Evolutionary conservation across 2,113 vertebrate genomes (phyloP), one percentile per base, ranked within the genome.

Genomic region (Nothocercus julius): DNA sequence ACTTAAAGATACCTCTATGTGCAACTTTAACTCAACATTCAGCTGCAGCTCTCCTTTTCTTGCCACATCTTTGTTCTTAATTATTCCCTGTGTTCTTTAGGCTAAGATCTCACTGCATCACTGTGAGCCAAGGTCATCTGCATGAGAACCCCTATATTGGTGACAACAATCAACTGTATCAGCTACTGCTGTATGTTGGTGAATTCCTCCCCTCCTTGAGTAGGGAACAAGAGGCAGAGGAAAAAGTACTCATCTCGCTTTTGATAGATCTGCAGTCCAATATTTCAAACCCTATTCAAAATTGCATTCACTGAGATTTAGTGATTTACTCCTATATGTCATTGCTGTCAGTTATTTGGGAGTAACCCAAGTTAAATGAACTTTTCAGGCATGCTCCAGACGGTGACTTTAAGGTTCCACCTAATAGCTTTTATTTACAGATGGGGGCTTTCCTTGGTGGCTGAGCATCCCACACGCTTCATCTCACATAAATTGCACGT

Each of bases 361-460:
- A 11, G 49, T 32, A 77, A 77, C 5, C 11, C 56, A 70, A 82
- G 70, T 16, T 15, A 69, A 8, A 89, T 4, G 0, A 85, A 22
- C 11, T 32, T 69, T 64, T n/a, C 3, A 7, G 17, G 15, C 9
- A 32, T 53, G 1, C 2, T 24, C n/a, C 30, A 49, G 72, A 72
- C 8, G 2, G 5, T 2, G 21, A 16, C 12, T 7, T 61, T 58
- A 61, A 27, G 34, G 9, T 22, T 18, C 5, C 9, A 8, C 2
- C 74, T 72, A 36, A 30, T 1, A 79, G 6, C 13, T 38, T 7
- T 64, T 51, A 3, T 34, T 58, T 64, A 21, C 13, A 74, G 40
- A 12, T 4, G 20, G 63, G 47, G 32, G 8, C 8, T 45, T 10
- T 3, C 2, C 27, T n/a, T 0, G 0, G 19, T 2, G 2, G 0